Evolutionary conservation across 2,888 invertebrate species (phyloP), one percentile per base, ranked within the genome.

Genomic region (Acronicta leporina): DNA sequence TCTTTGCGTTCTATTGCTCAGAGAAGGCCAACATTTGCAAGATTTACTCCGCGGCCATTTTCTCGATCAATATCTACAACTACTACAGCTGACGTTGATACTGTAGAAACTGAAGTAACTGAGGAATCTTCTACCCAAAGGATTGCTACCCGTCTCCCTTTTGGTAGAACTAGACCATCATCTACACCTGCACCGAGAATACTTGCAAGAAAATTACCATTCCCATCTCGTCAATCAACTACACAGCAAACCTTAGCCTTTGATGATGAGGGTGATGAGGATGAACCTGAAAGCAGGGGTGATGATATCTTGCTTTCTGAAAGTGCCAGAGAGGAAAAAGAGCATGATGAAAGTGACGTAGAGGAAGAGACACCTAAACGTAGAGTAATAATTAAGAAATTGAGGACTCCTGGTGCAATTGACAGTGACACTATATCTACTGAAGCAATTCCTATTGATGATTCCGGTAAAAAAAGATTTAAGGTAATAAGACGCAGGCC

Each of bases 241-340:
- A 89, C 91, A 46, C 83, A 82, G 53, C 82, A 83, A 71, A 68
- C 83, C 14, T 65, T 84, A 49, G 70, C 73, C 72, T 83, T 33
- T 52, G 80, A 77, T 30, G 86, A 88, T 45, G 87, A 13, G 38
- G 38, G 7, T 1, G 38, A 84, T 40, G 85, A 88, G 30, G 87
- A 89, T 15, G 91, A 90, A 63, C 67, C 81, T 33, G 92, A 94
- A 57, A 87, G 78, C 15, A 91, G 86, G 79, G 79, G 76, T 53
- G 93, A 94, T 63, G 94, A 93, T 63, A 94, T 94, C 64, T 84
- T 86, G 54, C 79, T 94, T 43, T 95, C 95, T n/a, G 95, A 94
- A 82, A 92, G 90, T 82, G 88, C 92, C n/a, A 91, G 94, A 62
- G 92, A 87, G 79, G 94, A 93, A 70, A 90, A 93, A 71, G 94